phyloP scores from a whole-genome alignment of 64 coral and sea anemone species.

The Porites lutea region DNA sequence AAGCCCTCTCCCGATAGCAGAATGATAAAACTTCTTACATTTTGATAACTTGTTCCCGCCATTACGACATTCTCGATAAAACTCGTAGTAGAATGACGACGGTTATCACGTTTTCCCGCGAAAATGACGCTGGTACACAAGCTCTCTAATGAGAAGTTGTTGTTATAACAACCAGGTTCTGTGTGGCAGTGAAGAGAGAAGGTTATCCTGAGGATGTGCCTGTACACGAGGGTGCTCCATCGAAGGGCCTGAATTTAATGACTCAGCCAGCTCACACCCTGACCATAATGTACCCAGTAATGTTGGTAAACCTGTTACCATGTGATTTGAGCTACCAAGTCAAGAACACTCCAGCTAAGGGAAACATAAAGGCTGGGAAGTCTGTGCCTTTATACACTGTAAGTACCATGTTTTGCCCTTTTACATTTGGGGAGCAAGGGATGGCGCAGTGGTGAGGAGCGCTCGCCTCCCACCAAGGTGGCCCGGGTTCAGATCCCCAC shows the following conservation, averaged over 20 bases:
- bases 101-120: too few species aligned
- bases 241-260: conserved; percentile 56
- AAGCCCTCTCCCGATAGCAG: too few species aligned
- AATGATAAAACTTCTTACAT: too few species aligned
- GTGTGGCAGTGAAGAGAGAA: conserved; percentile 84
- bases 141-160: too few species aligned
- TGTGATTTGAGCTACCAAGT: conserved; percentile 90
- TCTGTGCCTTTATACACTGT: conserved; percentile 87
- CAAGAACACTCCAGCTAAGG: conserved; percentile 53
- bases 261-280: conserved; percentile 90
- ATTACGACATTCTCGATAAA: too few species aligned
- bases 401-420: conserved; percentile 1
- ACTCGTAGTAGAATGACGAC: too few species aligned
- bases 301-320: conserved; percentile 89
- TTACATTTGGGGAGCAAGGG: not conserved
- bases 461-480: too few species aligned
- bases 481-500: too few species aligned
- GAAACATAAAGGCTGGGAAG: conserved; percentile 89
- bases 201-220: conserved; percentile 85
- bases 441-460: too few species aligned
- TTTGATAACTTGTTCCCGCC: too few species aligned
- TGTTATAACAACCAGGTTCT: conserved; percentile 71
- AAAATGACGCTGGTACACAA: too few species aligned
- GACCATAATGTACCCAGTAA: conserved; percentile 86
- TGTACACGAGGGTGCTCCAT: conserved; percentile 43